A percentile compares a stretch with the other conserved stretches of the same genome.
Conservation (phyloP, 2,888 invertebrate species). For the Himalopsyche japonica region DNA sequence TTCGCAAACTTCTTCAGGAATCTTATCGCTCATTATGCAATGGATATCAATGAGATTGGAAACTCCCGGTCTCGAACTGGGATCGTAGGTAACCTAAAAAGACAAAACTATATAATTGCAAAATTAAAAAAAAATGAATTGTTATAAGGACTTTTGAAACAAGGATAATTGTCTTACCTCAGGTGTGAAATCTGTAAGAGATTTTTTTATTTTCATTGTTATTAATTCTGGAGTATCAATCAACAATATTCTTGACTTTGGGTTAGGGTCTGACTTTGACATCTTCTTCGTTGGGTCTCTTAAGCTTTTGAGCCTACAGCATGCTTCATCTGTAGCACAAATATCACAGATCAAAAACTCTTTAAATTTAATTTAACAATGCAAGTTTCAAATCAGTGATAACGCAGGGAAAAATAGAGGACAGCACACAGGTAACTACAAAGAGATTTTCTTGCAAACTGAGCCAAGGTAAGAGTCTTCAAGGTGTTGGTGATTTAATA, state of each 20-base stretch:
- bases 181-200: slow-evolving; percentile 88
- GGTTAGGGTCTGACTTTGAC: slow-evolving; percentile 92
- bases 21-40: slow-evolving; percentile 69
- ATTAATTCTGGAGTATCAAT: slow-evolving; percentile 75
- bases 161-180: slow-evolving; percentile 49
- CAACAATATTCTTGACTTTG: slow-evolving; percentile 77
- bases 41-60: slow-evolving; percentile 87
- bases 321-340: slow-evolving; percentile 55
- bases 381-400: too few relatives aligned
- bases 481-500: too few relatives aligned
- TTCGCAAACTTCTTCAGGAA: slow-evolving; percentile 69
- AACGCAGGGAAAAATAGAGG: too few relatives aligned
- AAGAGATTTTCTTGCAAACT: too few relatives aligned
- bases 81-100: slow-evolving; percentile 74
- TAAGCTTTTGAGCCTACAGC: slow-evolving; percentile 76
- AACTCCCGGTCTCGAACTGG: slow-evolving; percentile 79
- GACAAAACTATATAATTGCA: neutral
- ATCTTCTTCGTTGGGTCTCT: slow-evolving; percentile 90
- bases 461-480: too few relatives aligned
- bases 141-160: too few relatives aligned
- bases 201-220: slow-evolving; percentile 76
- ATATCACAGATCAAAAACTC: neutral
- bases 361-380: too few relatives aligned
- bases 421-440: too few relatives aligned
- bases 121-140: neutral